Evolutionary conservation across 2,113 vertebrate species (phyloP).

Genomic region (Epinephelus fuscoguttatus): DNA sequence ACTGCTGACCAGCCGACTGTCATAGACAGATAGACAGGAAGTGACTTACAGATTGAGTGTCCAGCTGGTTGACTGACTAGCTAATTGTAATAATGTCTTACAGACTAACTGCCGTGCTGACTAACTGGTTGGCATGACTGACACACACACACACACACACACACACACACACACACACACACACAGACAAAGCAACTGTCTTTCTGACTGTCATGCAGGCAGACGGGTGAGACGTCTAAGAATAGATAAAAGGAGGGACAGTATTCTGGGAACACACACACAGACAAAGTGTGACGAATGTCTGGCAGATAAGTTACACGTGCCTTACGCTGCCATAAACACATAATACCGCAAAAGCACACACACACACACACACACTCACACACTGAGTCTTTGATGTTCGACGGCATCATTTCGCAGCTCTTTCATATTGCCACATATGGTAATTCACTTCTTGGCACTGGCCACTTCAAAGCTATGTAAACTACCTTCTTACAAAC

Average conservation of each 20-base stretch:
- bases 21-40: slow-evolving; percentile 33
- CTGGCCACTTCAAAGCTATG: slow-evolving; percentile 73
- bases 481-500: slow-evolving; percentile 51
- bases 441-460: slow-evolving; percentile 73
- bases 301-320: slow-evolving; percentile 64
- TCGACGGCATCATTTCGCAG: slow-evolving; percentile 52
- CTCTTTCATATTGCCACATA: slow-evolving; percentile 74
- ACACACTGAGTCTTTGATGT: slow-evolving; percentile 68
- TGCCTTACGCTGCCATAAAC: slow-evolving; percentile 54
- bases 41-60: slow-evolving; percentile 29
- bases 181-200: slow-evolving; percentile 21
- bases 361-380: slow-evolving; percentile 15
- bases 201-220: slow-evolving; percentile 53
- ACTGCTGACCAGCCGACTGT: slow-evolving; percentile 4
- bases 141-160: slow-evolving; percentile 13
- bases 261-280: slow-evolving; percentile 61
- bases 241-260: slow-evolving; percentile 76
- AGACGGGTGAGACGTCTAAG: slow-evolving; percentile 68
- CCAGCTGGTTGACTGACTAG: slow-evolving; percentile 36
- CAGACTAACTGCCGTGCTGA: slow-evolving; percentile 37
- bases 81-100: slow-evolving; percentile 45
- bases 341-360: slow-evolving; percentile 24
- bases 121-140: slow-evolving; percentile 28
- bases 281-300: slow-evolving; percentile 69
- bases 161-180: slow-evolving; percentile 14